Base-by-base conservation (phyloP, 2,888 invertebrate species). In the Altica lythri region DNA sequence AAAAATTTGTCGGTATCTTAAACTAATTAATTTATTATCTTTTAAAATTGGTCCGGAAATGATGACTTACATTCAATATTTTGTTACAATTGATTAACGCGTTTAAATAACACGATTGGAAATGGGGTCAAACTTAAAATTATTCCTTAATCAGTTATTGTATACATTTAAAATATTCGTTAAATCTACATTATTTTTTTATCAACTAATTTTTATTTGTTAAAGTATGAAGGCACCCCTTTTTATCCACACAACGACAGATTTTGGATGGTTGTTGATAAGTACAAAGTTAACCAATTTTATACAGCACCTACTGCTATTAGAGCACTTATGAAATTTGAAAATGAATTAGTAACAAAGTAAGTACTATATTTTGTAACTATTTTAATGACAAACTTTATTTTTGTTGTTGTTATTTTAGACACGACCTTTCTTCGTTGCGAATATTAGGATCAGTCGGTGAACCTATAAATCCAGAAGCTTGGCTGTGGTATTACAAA, bases 301-400 rank as follows among this genome's bases (percentile, higher is more conserved):
- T 99, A 99, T 79, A 99, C 98, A 0, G 97, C 99, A 0, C 99
- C 99, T 0, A 99, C 99, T 2, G 98, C 97, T 10, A 93, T 99
- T 58, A 82, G 99, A 57, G 88, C 97, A 1, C 83, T 99, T 16
- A 96, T 95, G 93, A 95, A 95, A 74, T 94, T 88, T 70, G 95
- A 95, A 0, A 92, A 96, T 62, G 86, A 84, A 10, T 83, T 86
- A 51, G 93, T 97, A 1, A 86, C 84, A 63, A 90, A 85, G 78
- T 89, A 80, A 78, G 77, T 75, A 12, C 1, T 35, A 17, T 35
- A 16, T 13, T 32, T 32, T 10, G 32, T 22, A 22, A 22, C 6
- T 22, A 22, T 5, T 22, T 6, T 5, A 22, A 5, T 4, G 8
- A n/a, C 16, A 35, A 9, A 3, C 6, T 16, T 34, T 4, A 35